phyloP scores from a whole-genome alignment of 2,113 vertebrate species.

The Macquaria ambigua region DNA sequence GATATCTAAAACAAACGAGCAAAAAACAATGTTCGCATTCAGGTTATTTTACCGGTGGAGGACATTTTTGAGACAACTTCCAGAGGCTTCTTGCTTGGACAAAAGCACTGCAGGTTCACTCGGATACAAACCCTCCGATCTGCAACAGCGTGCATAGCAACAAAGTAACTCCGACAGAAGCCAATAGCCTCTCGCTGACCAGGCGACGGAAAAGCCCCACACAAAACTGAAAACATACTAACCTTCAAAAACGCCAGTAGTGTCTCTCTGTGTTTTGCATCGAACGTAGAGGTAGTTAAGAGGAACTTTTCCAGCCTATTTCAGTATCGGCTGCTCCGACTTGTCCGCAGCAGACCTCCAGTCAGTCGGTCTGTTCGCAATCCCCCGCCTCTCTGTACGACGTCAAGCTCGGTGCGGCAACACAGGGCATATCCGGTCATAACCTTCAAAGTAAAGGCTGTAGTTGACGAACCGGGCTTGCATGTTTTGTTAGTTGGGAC shows the following conservation, averaged over 20 bases:
- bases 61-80: neutral
- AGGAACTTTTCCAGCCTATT: slow-evolving; percentile 37
- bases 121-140: slow-evolving; percentile 20
- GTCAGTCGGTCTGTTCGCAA: slow-evolving; percentile 48
- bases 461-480: too few relatives aligned
- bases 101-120: slow-evolving; percentile 70
- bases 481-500: neutral
- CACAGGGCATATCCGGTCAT: slow-evolving; percentile 15
- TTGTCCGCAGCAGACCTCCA: slow-evolving; percentile 40
- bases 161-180: slow-evolving; percentile 68
- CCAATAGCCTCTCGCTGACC: slow-evolving; percentile 54
- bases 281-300: neutral
- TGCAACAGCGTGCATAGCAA: slow-evolving; percentile 73
- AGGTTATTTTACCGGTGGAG: neutral
- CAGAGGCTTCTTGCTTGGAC: slow-evolving; percentile 25
- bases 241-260: slow-evolving; percentile 36
- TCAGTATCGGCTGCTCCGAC: neutral
- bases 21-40: neutral
- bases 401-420: neutral
- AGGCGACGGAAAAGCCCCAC: neutral
- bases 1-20: neutral
- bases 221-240: slow-evolving; percentile 16
- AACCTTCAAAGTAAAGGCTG: slow-evolving; percentile 42
- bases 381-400: slow-evolving; percentile 62
- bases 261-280: neutral